Conservation (phyloP, 2,113 vertebrate species). For the Sula dactylatra region DNA sequence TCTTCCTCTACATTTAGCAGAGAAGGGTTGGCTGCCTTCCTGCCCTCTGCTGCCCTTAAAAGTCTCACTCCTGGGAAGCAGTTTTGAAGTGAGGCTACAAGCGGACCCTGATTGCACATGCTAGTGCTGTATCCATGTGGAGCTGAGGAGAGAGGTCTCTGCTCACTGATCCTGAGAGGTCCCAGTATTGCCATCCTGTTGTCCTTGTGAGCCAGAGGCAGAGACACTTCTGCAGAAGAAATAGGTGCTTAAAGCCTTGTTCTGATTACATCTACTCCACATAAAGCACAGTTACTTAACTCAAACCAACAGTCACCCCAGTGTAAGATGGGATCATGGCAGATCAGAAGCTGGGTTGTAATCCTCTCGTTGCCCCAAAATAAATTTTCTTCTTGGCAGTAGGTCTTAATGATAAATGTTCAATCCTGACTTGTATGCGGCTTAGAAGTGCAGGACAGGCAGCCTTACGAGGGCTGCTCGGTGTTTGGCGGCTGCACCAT, state of each 20-base stretch:
- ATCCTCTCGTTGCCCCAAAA: constrained; percentile 37
- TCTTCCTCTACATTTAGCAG: neutral
- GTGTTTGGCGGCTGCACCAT: accelerated
- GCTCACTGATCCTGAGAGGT: accelerated
- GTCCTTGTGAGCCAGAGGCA: neutral
- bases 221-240: neutral
- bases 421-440: accelerated
- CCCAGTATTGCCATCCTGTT: neutral
- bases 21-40: neutral
- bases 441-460: neutral
- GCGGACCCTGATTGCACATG: neutral
- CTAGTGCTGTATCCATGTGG: accelerated
- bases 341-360: constrained; percentile 44
- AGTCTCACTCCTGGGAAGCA: neutral
- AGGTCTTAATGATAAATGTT: neutral
- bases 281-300: neutral
- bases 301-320: neutral
- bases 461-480: neutral
- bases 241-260: constrained; percentile 12
- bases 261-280: constrained; percentile 19
- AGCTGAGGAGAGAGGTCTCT: neutral
- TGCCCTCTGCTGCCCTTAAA: neutral
- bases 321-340: neutral
- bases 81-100: neutral
- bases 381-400: constrained; percentile 8